Evolutionary conservation across 2,888 invertebrate genomes (phyloP).

Genomic region (Chloromyia formosa): DNA sequence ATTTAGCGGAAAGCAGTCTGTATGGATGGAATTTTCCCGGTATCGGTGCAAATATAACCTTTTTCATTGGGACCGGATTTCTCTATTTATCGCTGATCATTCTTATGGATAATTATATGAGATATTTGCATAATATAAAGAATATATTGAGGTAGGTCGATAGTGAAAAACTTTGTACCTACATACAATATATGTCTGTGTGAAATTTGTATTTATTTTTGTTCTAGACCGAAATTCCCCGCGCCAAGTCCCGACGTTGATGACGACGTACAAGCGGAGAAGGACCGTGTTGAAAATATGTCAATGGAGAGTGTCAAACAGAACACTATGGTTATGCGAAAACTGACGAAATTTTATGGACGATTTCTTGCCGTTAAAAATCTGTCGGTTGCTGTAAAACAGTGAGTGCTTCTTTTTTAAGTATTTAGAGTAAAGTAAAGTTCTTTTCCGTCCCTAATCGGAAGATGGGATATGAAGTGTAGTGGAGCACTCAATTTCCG

Average conservation of each 20-base stretch:
- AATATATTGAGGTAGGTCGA: slow-evolving; percentile 26
- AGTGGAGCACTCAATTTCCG: no score
- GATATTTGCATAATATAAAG: slow-evolving; percentile 23
- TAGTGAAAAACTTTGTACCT: no score
- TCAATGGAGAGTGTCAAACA: slow-evolving; percentile 60
- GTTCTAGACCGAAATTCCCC: background rate
- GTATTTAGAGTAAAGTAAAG: no score
- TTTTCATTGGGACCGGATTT: background rate
- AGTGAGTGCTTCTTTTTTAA: slow-evolving; percentile 35
- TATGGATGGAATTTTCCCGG: slow-evolving; percentile 26
- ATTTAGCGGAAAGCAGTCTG: background rate
- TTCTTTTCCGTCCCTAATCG: no score
- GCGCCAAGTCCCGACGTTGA: slow-evolving; percentile 57
- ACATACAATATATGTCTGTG: no score
- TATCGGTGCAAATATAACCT: background rate
- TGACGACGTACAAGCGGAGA: slow-evolving; percentile 69
- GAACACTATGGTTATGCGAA: slow-evolving; percentile 66
- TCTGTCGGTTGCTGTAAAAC: slow-evolving; percentile 65
- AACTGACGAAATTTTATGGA: slow-evolving; percentile 76
- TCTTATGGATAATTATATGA: background rate
- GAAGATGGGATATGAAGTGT: no score
- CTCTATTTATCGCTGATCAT: background rate
- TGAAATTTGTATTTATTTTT: background rate
- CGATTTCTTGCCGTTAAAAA: slow-evolving; percentile 77
- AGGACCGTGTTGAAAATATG: slow-evolving; percentile 64